Evolutionary conservation across 2,888 invertebrate genomes (phyloP), one percentile per base, ranked within the genome.

Genomic region (Tuberolachnus salignus): DNA sequence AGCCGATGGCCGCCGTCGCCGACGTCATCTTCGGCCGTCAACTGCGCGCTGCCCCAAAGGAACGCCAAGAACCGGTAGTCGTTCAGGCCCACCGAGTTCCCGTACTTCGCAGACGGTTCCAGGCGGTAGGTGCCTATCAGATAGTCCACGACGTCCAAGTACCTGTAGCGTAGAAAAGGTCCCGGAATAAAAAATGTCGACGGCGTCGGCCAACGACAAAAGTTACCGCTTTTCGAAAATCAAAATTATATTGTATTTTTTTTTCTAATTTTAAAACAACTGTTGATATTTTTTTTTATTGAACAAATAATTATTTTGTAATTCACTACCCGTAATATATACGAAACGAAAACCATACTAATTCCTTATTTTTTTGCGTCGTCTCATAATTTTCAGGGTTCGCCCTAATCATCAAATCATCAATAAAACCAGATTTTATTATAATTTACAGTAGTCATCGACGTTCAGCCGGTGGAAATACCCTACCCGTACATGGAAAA

Each of bases 151-250:
- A 57, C 1, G 9, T 75, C 46, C n/a, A 49, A 9, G 11, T 67
- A 67, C 26, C 16, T 49, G 21, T 1, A 42, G 26, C 0, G 0
- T 16, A 14, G 4, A 57, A 34, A 34, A 34, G 34, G 3, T 6
- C 57, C 10, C 23, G 16, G 3, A 23, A 16, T 59, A 26, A 21
- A 59, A 26, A 34, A 34, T 6, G 6, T 34, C 34, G 34, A 34
- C 34, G 6, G 23, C 16, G 34, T 16, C n/a, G 34, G 61, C 4
- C 23, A 3, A 1, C n/a, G 13, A 34, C 11, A n/a, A 61, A 34
- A 1, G 49, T 66, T 23, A 66, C 46, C 44, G 44, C 21, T 64
- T 44, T 64, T 64, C 14, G 21, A 63, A 64, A 64, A 44, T 14
- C 63, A 44, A 44, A 64, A 46, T 34, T 13, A 46, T 61, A 34